These are phyloP conservation scores for Pempheris klunzingeri DNA, from an alignment of 2,797 vertebrate species.

Conservation along the genomic window DNA sequence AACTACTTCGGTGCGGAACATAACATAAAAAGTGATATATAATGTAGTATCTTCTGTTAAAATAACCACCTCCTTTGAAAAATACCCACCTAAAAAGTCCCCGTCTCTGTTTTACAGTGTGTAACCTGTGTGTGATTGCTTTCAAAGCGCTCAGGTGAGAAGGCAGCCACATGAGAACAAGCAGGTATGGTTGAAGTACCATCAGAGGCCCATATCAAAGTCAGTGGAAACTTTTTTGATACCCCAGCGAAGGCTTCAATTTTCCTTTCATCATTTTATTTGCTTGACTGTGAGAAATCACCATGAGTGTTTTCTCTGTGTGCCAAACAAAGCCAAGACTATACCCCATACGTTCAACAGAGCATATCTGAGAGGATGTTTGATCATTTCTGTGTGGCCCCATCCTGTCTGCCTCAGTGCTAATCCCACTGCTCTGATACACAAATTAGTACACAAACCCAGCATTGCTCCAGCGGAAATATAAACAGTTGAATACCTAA, in stretches of 20 bases:
- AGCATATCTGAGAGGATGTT: constrained; percentile 63
- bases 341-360: constrained; percentile 39
- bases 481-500: constrained; percentile 60
- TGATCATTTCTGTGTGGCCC: constrained; percentile 70
- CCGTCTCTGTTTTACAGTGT: constrained; percentile 26
- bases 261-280: constrained; percentile 72
- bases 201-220: constrained; percentile 69
- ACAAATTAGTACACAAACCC: constrained; percentile 68
- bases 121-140: constrained; percentile 33
- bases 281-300: constrained; percentile 51
- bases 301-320: constrained; percentile 39
- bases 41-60: no score
- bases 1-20: no score
- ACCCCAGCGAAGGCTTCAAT: constrained; percentile 22
- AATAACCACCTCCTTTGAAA: constrained; percentile 41
- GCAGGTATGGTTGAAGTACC: constrained; percentile 58
- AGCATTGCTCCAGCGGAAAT: constrained; percentile 50
- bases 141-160: constrained; percentile 63
- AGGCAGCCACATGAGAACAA: constrained; percentile 62
- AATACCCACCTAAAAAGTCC: constrained; percentile 35
- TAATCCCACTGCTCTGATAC: constrained; percentile 78
- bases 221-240: constrained; percentile 50
- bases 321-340: constrained; percentile 55
- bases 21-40: constrained; percentile 15
- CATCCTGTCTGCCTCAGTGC: constrained; percentile 75